phyloP scores from a whole-genome alignment of 2,113 vertebrate genomes.

The Tupaia chinensis region DNA sequence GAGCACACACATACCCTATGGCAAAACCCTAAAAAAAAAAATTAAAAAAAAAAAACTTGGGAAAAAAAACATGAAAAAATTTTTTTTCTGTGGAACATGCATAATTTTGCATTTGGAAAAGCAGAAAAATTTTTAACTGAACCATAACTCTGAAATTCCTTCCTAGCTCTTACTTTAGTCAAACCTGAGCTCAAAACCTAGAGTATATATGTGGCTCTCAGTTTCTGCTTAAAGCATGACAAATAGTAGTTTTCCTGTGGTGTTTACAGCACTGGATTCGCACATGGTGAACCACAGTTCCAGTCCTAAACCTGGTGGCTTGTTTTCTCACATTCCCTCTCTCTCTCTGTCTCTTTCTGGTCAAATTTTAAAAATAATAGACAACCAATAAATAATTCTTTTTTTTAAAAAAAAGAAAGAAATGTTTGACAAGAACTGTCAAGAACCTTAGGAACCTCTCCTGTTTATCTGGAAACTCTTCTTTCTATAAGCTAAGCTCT shows the following conservation, averaged over 20 bases:
- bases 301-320: no score
- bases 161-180: conserved; percentile 38
- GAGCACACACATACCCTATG: no score
- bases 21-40: no score
- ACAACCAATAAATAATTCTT: no score
- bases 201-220: background rate
- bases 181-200: conserved; percentile 38
- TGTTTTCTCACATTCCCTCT: no score
- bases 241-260: conserved; percentile 30
- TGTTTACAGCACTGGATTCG: no score
- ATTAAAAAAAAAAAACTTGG: no score
- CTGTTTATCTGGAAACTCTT: conserved; percentile 19
- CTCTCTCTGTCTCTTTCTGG: no score
- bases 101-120: conserved; percentile 45
- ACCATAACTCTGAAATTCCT: conserved; percentile 37
- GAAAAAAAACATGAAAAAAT: no score
- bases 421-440: conserved; percentile 25
- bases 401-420: no score
- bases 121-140: conserved; percentile 39
- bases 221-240: background rate
- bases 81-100: background rate
- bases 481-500: background rate
- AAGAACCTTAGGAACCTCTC: conserved; percentile 1
- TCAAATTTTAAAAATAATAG: no score
- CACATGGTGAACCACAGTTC: no score